Conservation (phyloP, 1,140 invertebrate species). For the Panagrolaimus sp. region DNA sequence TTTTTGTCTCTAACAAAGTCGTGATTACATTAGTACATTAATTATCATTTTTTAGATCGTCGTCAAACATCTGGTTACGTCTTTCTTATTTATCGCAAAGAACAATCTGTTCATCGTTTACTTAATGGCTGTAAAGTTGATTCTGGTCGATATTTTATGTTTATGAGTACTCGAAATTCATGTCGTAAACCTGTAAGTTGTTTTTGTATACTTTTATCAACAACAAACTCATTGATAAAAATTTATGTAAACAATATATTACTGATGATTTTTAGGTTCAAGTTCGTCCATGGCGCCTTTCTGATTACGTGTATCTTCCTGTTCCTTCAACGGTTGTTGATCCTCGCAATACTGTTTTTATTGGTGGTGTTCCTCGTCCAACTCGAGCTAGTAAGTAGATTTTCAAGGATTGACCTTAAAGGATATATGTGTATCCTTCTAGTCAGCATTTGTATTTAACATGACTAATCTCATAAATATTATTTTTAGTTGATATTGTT, state of each 20-base stretch:
- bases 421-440: too few species aligned
- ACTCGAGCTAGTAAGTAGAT: constrained; percentile 70
- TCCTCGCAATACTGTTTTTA: constrained; percentile 96
- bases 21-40: too few species aligned
- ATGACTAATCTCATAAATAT: too few species aligned
- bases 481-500: constrained; percentile 77
- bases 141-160: constrained; percentile 93
- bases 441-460: too few species aligned
- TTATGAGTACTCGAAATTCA: constrained; percentile 95
- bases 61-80: constrained; percentile 63
- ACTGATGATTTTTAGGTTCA: constrained; percentile 70
- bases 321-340: constrained; percentile 94
- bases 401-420: too few species aligned
- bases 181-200: constrained; percentile 83
- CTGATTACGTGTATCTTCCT: constrained; percentile 94
- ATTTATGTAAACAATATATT: background rate
- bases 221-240: too few species aligned
- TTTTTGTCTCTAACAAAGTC: too few species aligned
- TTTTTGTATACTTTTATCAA: constrained; percentile 17
- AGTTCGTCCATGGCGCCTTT: constrained; percentile 93
- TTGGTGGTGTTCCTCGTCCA: constrained; percentile 94
- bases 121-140: constrained; percentile 96
- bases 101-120: constrained; percentile 88
- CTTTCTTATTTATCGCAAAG: constrained; percentile 74
- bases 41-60: background rate